A percentile compares a stretch with the other conserved stretches of the same genome.
phyloP scores from a whole-genome alignment of 1,140 invertebrate species.

The Euwallacea fornicatus region DNA sequence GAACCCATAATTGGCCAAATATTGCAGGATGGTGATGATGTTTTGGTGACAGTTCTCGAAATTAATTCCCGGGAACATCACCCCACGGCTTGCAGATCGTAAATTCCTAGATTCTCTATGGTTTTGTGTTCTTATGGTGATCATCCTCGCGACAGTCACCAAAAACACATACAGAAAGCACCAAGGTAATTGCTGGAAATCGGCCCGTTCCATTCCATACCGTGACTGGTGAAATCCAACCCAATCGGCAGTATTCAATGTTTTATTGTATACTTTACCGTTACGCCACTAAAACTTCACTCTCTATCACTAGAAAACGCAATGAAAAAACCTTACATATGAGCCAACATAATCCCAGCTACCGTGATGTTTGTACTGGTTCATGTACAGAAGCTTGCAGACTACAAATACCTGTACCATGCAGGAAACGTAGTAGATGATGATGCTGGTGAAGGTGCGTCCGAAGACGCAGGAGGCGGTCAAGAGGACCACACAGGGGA shows the following conservation, averaged over 20 bases:
- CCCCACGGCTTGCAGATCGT: background rate
- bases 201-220: slow-evolving; percentile 1
- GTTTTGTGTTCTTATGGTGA: slow-evolving; percentile 10
- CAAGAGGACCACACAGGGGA: slow-evolving; percentile 13
- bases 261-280: slow-evolving; percentile 17
- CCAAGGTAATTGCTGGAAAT: slow-evolving; percentile 5
- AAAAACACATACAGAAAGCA: slow-evolving; percentile 12
- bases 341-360: slow-evolving; percentile 25
- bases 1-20: slow-evolving; percentile 28
- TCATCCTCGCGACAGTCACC: slow-evolving; percentile 6
- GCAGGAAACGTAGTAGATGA: slow-evolving; percentile 6
- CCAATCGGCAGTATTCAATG: slow-evolving; percentile 24
- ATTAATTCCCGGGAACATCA: slow-evolving; percentile 18
- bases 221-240: slow-evolving; percentile 20
- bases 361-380: background rate
- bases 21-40: slow-evolving; percentile 11
- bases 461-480: slow-evolving; percentile 18
- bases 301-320: background rate
- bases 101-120: slow-evolving; percentile 13
- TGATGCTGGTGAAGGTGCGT: background rate
- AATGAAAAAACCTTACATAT: slow-evolving; percentile 18
- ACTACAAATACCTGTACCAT: slow-evolving; percentile 16
- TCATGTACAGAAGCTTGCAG: slow-evolving; percentile 15
- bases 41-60: slow-evolving; percentile 29
- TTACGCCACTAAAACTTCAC: slow-evolving; percentile 13